phyloP scores from a whole-genome alignment of 2,797 vertebrate species.

The Galaxias olidus region DNA sequence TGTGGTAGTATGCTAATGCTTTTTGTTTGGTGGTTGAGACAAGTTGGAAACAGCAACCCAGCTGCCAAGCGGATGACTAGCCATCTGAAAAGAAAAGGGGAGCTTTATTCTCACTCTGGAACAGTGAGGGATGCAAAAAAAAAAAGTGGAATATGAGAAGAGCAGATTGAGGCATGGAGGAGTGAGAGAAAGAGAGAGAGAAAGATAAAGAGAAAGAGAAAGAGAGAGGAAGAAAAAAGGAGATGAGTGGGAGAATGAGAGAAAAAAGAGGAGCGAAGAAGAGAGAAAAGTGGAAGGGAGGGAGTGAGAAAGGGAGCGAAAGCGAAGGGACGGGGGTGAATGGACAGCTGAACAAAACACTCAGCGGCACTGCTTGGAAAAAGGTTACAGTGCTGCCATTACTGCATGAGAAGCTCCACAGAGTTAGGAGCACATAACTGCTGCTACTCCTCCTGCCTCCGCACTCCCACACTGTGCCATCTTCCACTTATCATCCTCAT shows the following conservation, averaged over 20 bases:
- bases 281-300: neutral
- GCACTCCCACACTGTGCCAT: constrained; percentile 45
- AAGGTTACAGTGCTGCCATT: constrained; percentile 8
- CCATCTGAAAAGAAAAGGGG: neutral
- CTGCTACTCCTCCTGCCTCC: constrained; percentile 4
- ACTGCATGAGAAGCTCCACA: constrained; percentile 18
- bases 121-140: neutral
- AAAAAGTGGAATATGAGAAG: neutral
- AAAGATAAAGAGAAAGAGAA: neutral
- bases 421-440: constrained; percentile 24
- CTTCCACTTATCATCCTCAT: constrained; percentile 44
- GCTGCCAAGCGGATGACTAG: no score
- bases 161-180: neutral
- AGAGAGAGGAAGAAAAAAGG: neutral
- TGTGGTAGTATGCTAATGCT: no score
- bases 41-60: no score
- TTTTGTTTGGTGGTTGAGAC: no score
- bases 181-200: neutral
- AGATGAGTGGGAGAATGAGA: neutral
- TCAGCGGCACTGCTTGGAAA: neutral
- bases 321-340: no score
- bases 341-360: neutral
- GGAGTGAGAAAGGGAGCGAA: no score
- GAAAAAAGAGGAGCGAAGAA: neutral
- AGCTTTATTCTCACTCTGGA: neutral